Evolutionary conservation across 2,888 invertebrate genomes (phyloP), one percentile per base, ranked within the genome.

Genomic region (Chymomyza amoena): DNA sequence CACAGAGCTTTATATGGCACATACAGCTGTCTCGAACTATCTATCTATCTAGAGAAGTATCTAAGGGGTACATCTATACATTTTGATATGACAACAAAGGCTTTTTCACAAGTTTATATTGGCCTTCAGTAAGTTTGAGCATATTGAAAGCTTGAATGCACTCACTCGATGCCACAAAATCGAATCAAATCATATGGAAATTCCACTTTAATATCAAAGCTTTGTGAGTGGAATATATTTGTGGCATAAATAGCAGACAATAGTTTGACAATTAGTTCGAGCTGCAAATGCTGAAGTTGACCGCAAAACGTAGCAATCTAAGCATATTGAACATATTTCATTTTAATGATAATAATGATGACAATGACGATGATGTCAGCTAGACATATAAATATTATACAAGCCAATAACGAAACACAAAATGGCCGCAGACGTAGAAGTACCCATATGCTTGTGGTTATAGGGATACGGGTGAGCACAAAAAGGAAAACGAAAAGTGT

Each of bases 321-420:
- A 32, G 25, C 25, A 25, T 20, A 3, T 20, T 36, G 10, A 32
- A 60, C 15, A 32, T 15, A n/a, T 10, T 61, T 61, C 13, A 32
- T 60, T 15, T 13, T 59, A 32, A 32, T 32, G 25, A 59, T 13
- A 6, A 59, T 59, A n/a, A 56, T 56, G 56, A 56, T 20, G 25
- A 25, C 16, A 36, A 60, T 15, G 16, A 60, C 68, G 75, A 70
- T 82, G 77, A 79, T 80, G 80, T 80, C 63, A 64, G 70, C 56
- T 61, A 56, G 65, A 56, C 62, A 67, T 64, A 50, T 61, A 73
- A 75, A 80, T 74, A 75, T 71, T 78, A 75, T 79, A 74, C 73
- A 76, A 66, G 70, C 67, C 72, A 70, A 85, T 80, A 77, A 87
- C 28, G 54, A 56, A 68, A 20, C 7, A 60, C 64, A 66, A 64